These are phyloP conservation scores for Cydia pomonella DNA, from an alignment of 1,140 invertebrate species.

Conservation along the genomic window DNA sequence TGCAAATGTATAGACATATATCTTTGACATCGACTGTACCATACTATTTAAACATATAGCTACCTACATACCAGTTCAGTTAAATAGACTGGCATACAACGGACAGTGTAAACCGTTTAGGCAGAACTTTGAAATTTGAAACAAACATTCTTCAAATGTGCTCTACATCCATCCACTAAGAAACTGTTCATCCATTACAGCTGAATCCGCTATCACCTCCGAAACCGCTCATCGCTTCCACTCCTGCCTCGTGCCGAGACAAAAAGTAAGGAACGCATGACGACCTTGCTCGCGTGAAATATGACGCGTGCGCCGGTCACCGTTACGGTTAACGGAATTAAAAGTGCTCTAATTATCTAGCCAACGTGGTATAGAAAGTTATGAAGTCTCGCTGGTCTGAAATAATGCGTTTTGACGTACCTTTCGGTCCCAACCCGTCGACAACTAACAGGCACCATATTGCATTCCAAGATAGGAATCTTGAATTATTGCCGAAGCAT, in stretches of 20 bases:
- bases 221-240: no score
- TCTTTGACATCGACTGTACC: no score
- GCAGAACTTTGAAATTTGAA: no score
- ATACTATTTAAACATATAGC: no score
- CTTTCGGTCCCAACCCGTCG: slow-evolving; percentile 5
- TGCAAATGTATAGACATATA: not conserved
- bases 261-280: slow-evolving; percentile 29
- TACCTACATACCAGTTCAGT: no score
- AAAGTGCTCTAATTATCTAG: slow-evolving; percentile 30
- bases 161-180: no score
- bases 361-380: slow-evolving; percentile 10
- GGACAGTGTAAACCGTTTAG: no score
- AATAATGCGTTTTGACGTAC: not conserved
- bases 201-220: no score
- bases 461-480: not conserved
- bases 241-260: not conserved
- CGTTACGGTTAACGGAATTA: slow-evolving; percentile 33
- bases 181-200: no score
- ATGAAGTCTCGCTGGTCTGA: not conserved
- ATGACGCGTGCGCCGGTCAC: slow-evolving; percentile 27
- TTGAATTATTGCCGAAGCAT: not conserved
- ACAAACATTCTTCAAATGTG: no score
- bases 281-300: slow-evolving; percentile 30
- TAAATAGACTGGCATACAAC: no score
- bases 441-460: not conserved